Evolutionary conservation across 2,888 invertebrate genomes (phyloP).

Genomic region (Synanthedon tipuliformis): DNA sequence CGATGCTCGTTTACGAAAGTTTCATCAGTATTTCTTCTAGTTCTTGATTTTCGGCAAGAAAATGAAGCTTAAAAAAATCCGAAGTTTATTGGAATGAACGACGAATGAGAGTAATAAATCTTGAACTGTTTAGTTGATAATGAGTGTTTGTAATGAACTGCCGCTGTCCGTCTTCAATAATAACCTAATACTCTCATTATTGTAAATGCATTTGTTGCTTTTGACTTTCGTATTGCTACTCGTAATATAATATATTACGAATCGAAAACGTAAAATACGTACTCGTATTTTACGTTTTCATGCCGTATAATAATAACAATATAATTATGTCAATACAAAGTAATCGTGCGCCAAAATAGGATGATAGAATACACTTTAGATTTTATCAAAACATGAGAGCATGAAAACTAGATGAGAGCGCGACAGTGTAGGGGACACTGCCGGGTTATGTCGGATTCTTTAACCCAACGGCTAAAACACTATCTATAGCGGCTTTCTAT

Average conservation of each 20-base stretch:
- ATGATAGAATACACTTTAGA: not conserved
- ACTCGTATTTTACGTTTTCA: too few species aligned
- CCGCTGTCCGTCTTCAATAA: conserved; percentile 3
- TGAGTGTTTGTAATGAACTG: conserved; percentile 12
- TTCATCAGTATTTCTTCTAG: not conserved
- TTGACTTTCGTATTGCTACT: too few species aligned
- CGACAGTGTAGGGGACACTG: too few species aligned
- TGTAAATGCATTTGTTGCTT: too few species aligned
- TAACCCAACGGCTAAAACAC: too few species aligned
- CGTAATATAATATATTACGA: too few species aligned
- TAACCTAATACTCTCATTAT: not conserved
- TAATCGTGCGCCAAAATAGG: not conserved
- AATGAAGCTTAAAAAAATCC: not conserved
- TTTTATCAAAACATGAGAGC: not conserved
- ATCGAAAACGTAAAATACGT: too few species aligned
- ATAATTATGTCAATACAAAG: too few species aligned
- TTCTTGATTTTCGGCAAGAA: not conserved
- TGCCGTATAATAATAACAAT: too few species aligned
- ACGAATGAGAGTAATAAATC: conserved; percentile 10
- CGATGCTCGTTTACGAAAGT: not conserved
- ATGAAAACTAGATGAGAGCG: too few species aligned
- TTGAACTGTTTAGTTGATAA: conserved; percentile 3
- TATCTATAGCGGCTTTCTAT: too few species aligned
- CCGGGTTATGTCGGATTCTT: too few species aligned
- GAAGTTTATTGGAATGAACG: conserved; percentile 1